Conservation (phyloP, 2,888 invertebrate species). For the Limnephilus lunatus region DNA sequence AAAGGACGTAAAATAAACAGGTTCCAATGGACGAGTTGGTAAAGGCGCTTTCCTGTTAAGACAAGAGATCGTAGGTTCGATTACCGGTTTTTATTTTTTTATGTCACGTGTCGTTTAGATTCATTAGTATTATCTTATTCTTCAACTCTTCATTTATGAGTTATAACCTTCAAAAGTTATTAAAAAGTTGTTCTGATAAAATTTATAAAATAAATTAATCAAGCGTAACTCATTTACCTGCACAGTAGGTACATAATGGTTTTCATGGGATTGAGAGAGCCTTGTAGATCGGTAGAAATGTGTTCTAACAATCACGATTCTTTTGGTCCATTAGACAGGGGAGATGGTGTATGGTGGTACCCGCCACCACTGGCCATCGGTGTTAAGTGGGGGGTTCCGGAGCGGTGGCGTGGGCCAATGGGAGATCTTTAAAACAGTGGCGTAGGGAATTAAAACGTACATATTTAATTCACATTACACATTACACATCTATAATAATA, state of each 20-base stretch:
- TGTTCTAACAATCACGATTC: not conserved
- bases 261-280: not conserved
- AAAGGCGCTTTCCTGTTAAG: no score
- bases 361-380: not conserved
- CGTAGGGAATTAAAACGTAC: not conserved
- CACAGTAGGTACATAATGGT: not conserved
- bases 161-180: no score
- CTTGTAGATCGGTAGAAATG: not conserved
- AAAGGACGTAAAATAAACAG: no score
- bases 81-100: no score
- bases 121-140: no score
- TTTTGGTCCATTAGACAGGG: not conserved
- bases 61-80: no score
- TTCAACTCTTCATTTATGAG: no score
- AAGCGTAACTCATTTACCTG: not conserved
- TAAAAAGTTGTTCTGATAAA: no score
- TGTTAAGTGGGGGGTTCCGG: slow-evolving; percentile 31
- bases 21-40: no score
- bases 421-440: not conserved
- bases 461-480: no score
- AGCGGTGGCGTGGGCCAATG: not conserved
- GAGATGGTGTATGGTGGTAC: not conserved
- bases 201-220: not conserved
- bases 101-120: no score
- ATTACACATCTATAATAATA: no score